Percentiles rank a stretch among this genome's conserved stretches.
Evolutionary conservation across 1,140 invertebrate genomes (phyloP).

Genomic region (Ceratina australensis): DNA sequence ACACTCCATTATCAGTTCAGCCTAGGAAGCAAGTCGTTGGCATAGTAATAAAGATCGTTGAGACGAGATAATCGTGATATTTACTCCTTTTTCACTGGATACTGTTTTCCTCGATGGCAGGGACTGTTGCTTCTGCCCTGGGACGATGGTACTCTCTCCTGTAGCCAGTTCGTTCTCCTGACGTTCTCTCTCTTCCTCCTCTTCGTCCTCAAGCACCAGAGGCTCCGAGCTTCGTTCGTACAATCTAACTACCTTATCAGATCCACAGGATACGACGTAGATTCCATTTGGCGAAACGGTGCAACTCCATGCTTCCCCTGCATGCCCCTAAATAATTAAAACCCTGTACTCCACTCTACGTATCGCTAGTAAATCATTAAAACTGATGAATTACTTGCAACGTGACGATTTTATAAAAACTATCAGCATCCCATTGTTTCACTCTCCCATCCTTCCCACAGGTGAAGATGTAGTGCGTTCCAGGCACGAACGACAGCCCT

Average conservation of each 20-base stretch:
- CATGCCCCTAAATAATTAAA: conserved; percentile 84
- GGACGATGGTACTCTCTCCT: conserved; percentile 84
- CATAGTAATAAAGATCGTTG: conserved; percentile 14
- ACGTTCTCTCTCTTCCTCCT: conserved; percentile 90
- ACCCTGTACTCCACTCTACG: too few species aligned
- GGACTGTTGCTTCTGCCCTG: conserved; percentile 86
- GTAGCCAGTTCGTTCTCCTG: conserved; percentile 87
- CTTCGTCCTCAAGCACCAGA: conserved; percentile 94
- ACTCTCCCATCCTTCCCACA: conserved; percentile 95
- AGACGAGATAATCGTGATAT: conserved; percentile 54
- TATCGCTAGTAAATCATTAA: conserved; percentile 24
- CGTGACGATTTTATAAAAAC: conserved; percentile 93
- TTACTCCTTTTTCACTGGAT: conserved; percentile 93
- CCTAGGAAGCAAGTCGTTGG: conserved; percentile 81
- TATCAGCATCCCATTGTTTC: conserved; percentile 98
- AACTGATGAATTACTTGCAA: conserved; percentile 83
- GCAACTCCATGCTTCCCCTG: conserved; percentile 88
- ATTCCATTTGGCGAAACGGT: conserved; percentile 90
- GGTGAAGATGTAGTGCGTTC: conserved; percentile 96
- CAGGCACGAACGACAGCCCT: conserved; percentile 91
- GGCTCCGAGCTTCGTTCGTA: conserved; percentile 94
- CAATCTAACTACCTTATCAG: conserved; percentile 93
- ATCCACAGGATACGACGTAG: conserved; percentile 90
- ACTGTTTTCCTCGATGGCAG: conserved; percentile 94
- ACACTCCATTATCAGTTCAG: conserved; percentile 94